These are phyloP conservation scores for Macrobrachium rosenbergii DNA, from an alignment of 1,140 invertebrate species.

Conservation along the genomic window DNA sequence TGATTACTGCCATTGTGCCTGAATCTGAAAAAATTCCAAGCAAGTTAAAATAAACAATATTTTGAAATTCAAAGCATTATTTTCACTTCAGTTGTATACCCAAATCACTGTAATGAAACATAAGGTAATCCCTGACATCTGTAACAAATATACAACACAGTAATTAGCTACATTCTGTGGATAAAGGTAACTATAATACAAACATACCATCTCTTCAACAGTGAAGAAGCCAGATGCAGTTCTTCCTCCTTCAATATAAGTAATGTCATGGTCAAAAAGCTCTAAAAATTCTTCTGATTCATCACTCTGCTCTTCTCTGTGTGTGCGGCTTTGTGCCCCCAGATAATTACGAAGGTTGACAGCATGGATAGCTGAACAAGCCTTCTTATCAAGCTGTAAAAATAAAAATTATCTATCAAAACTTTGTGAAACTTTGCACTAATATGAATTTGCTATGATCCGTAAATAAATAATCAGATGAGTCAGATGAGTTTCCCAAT, in stretches of 20 bases:
- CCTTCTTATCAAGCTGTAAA: slow-evolving; percentile 92
- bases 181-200: not conserved
- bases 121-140: too few relatives aligned
- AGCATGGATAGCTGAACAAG: slow-evolving; percentile 98
- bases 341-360: slow-evolving; percentile 97
- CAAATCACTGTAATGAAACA: too few relatives aligned
- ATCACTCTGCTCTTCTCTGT: slow-evolving; percentile 95
- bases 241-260: slow-evolving; percentile 96
- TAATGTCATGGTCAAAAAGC: slow-evolving; percentile 92
- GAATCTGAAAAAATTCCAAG: too few relatives aligned
- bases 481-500: too few relatives aligned
- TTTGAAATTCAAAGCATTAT: too few relatives aligned
- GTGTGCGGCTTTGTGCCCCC: slow-evolving; percentile 96
- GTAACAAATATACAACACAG: not conserved
- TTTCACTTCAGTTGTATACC: too few relatives aligned
- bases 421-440: too few relatives aligned
- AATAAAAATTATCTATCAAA: not conserved
- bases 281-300: slow-evolving; percentile 96
- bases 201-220: slow-evolving; percentile 88
- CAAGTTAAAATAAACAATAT: too few relatives aligned
- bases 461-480: too few relatives aligned
- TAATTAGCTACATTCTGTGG: not conserved
- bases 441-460: too few relatives aligned
- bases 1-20: too few relatives aligned
- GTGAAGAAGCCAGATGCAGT: slow-evolving; percentile 98